Conservation (phyloP, 2,888 invertebrate species). For the Alcis repandata region DNA sequence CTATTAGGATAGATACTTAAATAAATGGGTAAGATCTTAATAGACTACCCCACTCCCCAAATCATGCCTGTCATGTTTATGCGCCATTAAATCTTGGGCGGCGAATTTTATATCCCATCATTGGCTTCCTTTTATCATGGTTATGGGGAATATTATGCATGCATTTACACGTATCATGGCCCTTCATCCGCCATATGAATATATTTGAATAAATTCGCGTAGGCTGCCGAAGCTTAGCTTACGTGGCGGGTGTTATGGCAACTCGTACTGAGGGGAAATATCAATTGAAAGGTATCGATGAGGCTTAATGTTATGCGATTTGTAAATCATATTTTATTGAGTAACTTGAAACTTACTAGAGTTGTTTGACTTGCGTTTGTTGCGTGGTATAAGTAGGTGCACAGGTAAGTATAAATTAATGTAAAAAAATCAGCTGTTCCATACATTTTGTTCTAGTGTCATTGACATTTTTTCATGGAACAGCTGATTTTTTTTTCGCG, state of each 20-base stretch:
- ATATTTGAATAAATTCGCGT: slow-evolving; percentile 73
- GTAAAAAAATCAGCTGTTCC: too few relatives aligned
- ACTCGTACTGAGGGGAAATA: slow-evolving; percentile 4
- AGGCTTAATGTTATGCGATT: neutral
- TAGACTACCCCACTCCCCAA: slow-evolving; percentile 30
- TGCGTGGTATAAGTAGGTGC: too few relatives aligned
- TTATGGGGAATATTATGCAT: slow-evolving; percentile 57
- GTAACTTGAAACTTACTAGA: too few relatives aligned
- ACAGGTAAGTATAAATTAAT: too few relatives aligned
- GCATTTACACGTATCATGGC: slow-evolving; percentile 60
- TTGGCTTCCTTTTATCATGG: slow-evolving; percentile 43
- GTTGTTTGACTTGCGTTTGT: too few relatives aligned
- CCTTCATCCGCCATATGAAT: slow-evolving; percentile 69
- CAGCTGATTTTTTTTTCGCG: too few relatives aligned
- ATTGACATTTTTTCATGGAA: too few relatives aligned
- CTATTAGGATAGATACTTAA: neutral
- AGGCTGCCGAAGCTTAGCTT: slow-evolving; percentile 53
- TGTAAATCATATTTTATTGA: neutral
- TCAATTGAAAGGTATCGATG: slow-evolving; percentile 19
- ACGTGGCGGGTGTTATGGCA: slow-evolving; percentile 37
- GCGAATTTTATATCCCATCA: slow-evolving; percentile 45
- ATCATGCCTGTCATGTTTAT: slow-evolving; percentile 35
- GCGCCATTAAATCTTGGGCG: slow-evolving; percentile 35
- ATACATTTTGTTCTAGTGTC: too few relatives aligned
- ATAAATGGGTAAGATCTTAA: slow-evolving; percentile 12